phyloP scores from a whole-genome alignment of 2,113 vertebrate genomes.

The Phycodurus eques region DNA sequence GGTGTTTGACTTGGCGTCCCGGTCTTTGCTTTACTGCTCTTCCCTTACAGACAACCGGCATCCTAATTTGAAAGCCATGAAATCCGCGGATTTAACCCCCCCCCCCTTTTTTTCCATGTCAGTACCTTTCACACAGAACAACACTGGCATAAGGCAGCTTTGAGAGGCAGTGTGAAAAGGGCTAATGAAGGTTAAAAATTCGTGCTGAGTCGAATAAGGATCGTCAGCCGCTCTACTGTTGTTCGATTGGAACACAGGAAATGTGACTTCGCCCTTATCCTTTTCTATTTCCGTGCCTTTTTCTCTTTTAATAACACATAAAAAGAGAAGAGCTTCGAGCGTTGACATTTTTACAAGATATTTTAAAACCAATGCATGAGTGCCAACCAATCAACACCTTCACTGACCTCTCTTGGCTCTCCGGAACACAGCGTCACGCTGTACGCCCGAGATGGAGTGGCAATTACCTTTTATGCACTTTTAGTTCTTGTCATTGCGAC shows the following conservation, averaged over 20 bases:
- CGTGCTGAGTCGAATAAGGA: no score
- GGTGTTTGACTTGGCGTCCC: background rate
- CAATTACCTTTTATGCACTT: constrained; percentile 29
- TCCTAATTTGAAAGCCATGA: background rate
- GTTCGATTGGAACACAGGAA: background rate
- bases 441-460: constrained; percentile 17
- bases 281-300: background rate
- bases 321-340: background rate
- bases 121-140: background rate
- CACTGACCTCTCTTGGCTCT: constrained; percentile 27
- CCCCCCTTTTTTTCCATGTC: background rate
- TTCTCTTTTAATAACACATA: background rate
- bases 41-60: background rate
- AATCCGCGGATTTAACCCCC: background rate
- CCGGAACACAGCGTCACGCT: constrained; percentile 1
- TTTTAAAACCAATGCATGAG: background rate
- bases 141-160: background rate
- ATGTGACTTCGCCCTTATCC: background rate
- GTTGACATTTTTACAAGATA: background rate
- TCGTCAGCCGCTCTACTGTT: background rate
- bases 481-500: constrained; percentile 27
- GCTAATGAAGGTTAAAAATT: no score
- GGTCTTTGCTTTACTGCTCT: background rate
- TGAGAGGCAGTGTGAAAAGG: no score
- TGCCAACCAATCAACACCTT: constrained; percentile 43